Conservation (phyloP, 2,888 invertebrate genomes). For the Cacoxenus indagator region DNA sequence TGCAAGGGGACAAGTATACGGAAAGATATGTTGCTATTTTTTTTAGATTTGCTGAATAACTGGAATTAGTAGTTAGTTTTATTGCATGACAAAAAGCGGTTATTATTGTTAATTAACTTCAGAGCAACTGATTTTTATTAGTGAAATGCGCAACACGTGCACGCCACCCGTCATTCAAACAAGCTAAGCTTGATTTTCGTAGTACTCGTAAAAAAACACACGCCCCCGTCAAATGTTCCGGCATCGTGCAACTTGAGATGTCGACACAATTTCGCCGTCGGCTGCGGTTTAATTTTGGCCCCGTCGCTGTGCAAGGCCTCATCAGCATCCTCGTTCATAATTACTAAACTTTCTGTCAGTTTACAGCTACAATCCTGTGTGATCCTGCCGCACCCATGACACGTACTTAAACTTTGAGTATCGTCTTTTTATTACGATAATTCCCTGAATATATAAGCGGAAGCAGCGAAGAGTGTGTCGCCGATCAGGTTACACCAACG, state of each 20-base stretch:
- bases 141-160: conserved; percentile 43
- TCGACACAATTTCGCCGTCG: not conserved
- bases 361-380: conserved; percentile 52
- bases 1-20: not conserved
- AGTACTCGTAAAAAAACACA: conserved; percentile 55
- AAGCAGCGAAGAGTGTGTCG: conserved; percentile 46
- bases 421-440: conserved; percentile 43
- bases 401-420: conserved; percentile 19
- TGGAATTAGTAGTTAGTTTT: not conserved
- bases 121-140: not conserved
- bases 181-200: conserved; percentile 60
- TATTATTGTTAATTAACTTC: not conserved
- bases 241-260: conserved; percentile 35
- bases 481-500: conserved; percentile 55
- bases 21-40: not conserved
- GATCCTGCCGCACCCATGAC: conserved; percentile 35
- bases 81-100: not conserved
- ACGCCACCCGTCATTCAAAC: conserved; percentile 39
- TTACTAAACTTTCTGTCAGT: conserved; percentile 64
- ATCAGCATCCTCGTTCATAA: conserved; percentile 43
- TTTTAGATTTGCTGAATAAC: not conserved
- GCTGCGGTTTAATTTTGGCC: conserved; percentile 12
- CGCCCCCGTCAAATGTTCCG: not conserved
- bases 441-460: conserved; percentile 58
- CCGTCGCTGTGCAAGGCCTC: too few species aligned